A percentile compares a stretch with the other conserved stretches of the same genome.
Conservation (phyloP, 2,113 vertebrate genomes). For the Tympanuchus pallidicinctus region DNA sequence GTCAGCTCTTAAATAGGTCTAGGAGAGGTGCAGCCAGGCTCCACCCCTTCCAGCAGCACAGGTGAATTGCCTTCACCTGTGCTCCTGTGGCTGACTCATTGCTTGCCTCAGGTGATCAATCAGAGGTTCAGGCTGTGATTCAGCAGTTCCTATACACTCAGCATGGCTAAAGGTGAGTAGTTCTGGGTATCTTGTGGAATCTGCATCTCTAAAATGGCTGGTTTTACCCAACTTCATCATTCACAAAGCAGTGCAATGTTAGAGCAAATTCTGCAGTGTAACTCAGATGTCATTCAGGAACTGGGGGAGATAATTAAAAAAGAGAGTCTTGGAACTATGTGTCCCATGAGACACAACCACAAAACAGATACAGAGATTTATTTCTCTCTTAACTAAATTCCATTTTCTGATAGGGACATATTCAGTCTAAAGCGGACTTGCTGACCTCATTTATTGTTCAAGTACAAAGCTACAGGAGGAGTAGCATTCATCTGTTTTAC, state of each 20-base stretch:
- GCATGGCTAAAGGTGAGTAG: neutral
- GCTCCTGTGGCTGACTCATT: too few species aligned
- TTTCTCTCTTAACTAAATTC: constrained; percentile 8
- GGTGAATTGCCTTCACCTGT: too few species aligned
- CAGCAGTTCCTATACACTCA: neutral
- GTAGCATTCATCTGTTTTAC: neutral
- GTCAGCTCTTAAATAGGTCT: too few species aligned
- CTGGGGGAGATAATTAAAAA: neutral
- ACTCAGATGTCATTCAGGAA: neutral
- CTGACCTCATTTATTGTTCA: neutral
- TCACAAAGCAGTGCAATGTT: neutral
- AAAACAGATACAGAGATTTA: constrained; percentile 13
- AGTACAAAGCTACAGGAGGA: neutral
- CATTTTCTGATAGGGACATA: constrained; percentile 6
- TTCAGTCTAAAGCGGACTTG: neutral
- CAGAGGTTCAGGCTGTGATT: too few species aligned
- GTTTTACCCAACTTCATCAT: neutral
- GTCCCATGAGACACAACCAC: neutral
- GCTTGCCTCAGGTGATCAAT: too few species aligned
- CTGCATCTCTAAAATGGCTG: neutral
- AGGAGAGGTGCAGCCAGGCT: too few species aligned
- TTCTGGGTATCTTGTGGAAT: neutral
- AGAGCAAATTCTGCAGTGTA: neutral
- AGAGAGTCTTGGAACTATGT: neutral
- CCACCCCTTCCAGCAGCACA: too few species aligned